Evolutionary conservation across 2,888 invertebrate species (phyloP).

Genomic region (Galerucella calmariensis): DNA sequence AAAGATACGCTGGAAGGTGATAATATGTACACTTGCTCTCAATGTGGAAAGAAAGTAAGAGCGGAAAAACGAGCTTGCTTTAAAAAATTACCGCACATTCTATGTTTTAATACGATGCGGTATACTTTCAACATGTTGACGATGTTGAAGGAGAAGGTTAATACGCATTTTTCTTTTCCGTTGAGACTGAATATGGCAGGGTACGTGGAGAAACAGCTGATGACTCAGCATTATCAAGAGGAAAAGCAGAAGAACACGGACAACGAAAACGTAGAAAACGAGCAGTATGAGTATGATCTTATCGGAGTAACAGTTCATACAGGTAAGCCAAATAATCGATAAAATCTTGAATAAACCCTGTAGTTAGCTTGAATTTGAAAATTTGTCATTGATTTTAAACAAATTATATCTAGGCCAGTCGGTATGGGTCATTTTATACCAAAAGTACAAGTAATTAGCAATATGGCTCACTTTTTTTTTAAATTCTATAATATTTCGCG

Average conservation of each 20-base stretch:
- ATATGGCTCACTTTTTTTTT: too few relatives aligned
- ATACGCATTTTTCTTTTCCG: conserved; percentile 96
- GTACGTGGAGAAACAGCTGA: conserved; percentile 92
- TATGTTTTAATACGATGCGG: conserved; percentile 97
- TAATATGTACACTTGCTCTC: conserved; percentile 97
- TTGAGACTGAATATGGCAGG: conserved; percentile 93
- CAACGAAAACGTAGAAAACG: conserved; percentile 70
- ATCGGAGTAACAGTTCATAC: conserved; percentile 95
- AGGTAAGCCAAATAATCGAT: conserved; percentile 9
- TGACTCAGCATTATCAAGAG: conserved; percentile 88
- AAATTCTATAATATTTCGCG: too few relatives aligned
- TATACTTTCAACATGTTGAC: conserved; percentile 98
- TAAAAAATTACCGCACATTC: conserved; percentile 90
- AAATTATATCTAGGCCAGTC: too few relatives aligned
- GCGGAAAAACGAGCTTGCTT: conserved; percentile 90
- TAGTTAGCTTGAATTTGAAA: neutral
- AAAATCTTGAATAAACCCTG: too few relatives aligned
- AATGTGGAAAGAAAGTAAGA: conserved; percentile 93
- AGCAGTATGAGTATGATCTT: conserved; percentile 77
- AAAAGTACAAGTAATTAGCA: too few relatives aligned
- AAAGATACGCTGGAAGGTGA: conserved; percentile 97
- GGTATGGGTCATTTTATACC: too few relatives aligned
- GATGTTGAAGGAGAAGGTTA: conserved; percentile 96
- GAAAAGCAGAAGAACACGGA: conserved; percentile 70
- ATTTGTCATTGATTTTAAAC: conserved; percentile 13